These are phyloP conservation scores for Synanthedon tipuliformis DNA, from an alignment of 2,888 invertebrate species.

Conservation along the genomic window DNA sequence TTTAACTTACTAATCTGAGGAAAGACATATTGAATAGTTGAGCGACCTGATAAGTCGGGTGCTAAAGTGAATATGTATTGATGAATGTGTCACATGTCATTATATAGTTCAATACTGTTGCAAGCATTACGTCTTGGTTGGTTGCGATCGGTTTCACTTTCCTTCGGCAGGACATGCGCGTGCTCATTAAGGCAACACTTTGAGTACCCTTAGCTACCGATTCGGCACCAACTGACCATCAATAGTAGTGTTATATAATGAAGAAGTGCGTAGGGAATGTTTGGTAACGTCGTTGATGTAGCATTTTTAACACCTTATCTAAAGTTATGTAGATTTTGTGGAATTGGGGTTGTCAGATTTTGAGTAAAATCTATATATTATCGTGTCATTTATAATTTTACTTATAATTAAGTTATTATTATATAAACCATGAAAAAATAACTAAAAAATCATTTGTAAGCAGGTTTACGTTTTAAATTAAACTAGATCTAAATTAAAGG, in stretches of 20 bases:
- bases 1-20: conserved; percentile 49
- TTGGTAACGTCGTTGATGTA: neutral
- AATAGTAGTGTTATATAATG: conserved; percentile 48
- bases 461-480: no score
- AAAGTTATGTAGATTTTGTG: no score
- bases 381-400: no score
- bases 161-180: conserved; percentile 57
- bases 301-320: neutral
- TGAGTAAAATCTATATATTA: no score
- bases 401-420: no score
- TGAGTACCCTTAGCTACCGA: conserved; percentile 46
- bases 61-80: conserved; percentile 46
- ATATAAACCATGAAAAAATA: no score
- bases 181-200: conserved; percentile 49
- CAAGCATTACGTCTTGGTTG: conserved; percentile 55
- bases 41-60: conserved; percentile 50
- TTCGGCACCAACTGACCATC: conserved; percentile 42
- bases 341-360: no score
- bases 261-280: neutral
- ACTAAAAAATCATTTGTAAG: no score
- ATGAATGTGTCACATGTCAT: conserved; percentile 47
- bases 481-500: no score
- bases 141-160: conserved; percentile 59
- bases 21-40: conserved; percentile 35
- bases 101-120: conserved; percentile 68